Base-by-base conservation (phyloP, 2,888 invertebrate genomes). In the Scrobipalpa costella region DNA sequence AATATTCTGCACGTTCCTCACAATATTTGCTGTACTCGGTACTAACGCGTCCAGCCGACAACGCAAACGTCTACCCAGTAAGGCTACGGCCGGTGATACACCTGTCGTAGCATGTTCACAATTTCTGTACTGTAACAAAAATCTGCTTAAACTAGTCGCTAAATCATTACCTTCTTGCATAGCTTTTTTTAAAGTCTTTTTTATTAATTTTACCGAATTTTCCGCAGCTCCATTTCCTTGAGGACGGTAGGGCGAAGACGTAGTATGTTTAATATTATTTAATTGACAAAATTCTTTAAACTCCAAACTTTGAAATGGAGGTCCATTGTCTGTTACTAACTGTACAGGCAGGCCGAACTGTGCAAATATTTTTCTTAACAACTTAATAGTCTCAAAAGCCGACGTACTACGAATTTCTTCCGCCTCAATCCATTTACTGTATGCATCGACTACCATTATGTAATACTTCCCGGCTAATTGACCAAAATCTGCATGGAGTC, bases 401-500 rank as follows among this genome's bases (percentile, higher is more conserved):
- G 47, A 63, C 1, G 64, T 71, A 11, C 52, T 57, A 0, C 27
- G 13, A 63, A 72, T 68, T 27, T 21, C 15, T 11, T 66, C 62
- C 0, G 64, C 69, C 38, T 76, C 71, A 1, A 73, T 65, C 73
- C 72, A 73, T 33, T 73, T 73, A 7, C 67, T 64, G 36, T 68
- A 63, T 0, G 72, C 69, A 57, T 73, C 71, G 5, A 73, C 60
- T 1, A 71, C 44, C 7, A 75, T 62, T 2, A 74, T 49, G 40
- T 69, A 75, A 17, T 65, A 62, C 21, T 66, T 70, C 19, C 68
- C 68, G 5, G 36, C 60, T 17, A 38, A 66, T 13, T 67, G 67
- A 7, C 63, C 64, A 27, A 69, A 70, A 34, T 73, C 72, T 0
- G 66, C 69, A 52, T 70, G 71, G 1, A 72, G 7, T 8, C 71